These are phyloP conservation scores for Xenotilapia leptura DNA, from an alignment of 2,113 vertebrate species.

Conservation along the genomic window DNA sequence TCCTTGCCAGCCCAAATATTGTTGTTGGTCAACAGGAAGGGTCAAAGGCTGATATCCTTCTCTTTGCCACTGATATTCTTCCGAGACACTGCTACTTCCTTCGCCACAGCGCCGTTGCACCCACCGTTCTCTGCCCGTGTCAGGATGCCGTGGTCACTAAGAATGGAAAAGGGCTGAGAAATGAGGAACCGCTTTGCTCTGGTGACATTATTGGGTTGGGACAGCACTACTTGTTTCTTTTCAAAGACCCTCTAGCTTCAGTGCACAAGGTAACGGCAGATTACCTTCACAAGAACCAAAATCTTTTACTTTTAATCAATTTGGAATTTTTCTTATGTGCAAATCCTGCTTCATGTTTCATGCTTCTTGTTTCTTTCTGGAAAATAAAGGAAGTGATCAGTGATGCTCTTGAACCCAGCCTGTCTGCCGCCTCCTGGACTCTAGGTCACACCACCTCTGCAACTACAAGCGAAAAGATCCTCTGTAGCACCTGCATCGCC, in stretches of 20 bases:
- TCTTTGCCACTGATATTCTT: constrained; percentile 66
- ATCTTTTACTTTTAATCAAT: neutral
- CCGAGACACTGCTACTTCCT: constrained; percentile 62
- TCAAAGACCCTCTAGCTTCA: constrained; percentile 62
- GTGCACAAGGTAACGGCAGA: constrained; percentile 15
- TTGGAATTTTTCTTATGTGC: neutral
- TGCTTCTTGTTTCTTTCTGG: neutral
- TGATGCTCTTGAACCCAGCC: neutral
- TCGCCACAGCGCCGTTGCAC: neutral
- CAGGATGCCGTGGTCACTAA: constrained; percentile 44
- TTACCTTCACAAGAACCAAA: neutral
- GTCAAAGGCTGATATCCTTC: constrained; percentile 33
- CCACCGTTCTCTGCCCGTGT: constrained; percentile 46
- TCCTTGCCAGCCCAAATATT: constrained; percentile 48
- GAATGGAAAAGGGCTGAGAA: constrained; percentile 58
- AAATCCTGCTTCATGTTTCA: neutral
- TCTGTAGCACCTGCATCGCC: constrained; percentile 38
- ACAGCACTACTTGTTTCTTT: constrained; percentile 72
- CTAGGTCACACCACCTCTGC: neutral
- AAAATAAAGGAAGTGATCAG: constrained; percentile 8
- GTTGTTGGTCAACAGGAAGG: constrained; percentile 49
- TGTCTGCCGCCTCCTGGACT: neutral
- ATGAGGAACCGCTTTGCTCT: constrained; percentile 48
- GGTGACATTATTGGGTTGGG: constrained; percentile 74
- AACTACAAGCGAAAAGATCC: neutral